These are phyloP conservation scores for Dendronephthya gigantea DNA, from an alignment of 64 coral and sea anemone genomes.

Conservation along the genomic window DNA sequence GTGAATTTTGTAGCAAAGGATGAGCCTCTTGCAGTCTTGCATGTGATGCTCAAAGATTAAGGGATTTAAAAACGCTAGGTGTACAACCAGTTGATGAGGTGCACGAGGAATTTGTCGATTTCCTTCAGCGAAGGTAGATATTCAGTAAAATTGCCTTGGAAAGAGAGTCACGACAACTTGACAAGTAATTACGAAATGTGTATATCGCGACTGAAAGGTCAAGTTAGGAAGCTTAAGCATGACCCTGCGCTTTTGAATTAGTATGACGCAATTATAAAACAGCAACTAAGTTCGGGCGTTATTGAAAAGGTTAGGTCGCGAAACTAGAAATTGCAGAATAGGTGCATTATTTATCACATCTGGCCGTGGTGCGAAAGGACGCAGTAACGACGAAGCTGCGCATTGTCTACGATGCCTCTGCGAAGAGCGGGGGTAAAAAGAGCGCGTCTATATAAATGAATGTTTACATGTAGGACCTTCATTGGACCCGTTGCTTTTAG, in stretches of 20 bases:
- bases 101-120: background rate
- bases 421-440: background rate
- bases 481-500: background rate
- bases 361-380: background rate
- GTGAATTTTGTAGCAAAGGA: too few species aligned
- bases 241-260: background rate
- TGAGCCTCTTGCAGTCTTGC: too few species aligned
- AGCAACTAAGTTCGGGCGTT: background rate
- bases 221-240: background rate
- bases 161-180: background rate
- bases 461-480: background rate
- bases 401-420: background rate
- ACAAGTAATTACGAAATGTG: background rate
- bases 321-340: background rate
- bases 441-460: background rate
- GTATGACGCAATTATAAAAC: background rate
- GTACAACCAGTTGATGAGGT: background rate
- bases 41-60: background rate
- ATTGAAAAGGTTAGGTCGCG: background rate
- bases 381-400: background rate
- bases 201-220: background rate
- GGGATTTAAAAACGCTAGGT: background rate
- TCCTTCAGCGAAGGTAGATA: background rate
- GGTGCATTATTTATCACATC: background rate
- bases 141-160: background rate